A percentile compares a stretch with the other conserved stretches of the same genome.
Evolutionary conservation across 2,797 vertebrate genomes (phyloP).

Genomic region (Syngnathus acus): DNA sequence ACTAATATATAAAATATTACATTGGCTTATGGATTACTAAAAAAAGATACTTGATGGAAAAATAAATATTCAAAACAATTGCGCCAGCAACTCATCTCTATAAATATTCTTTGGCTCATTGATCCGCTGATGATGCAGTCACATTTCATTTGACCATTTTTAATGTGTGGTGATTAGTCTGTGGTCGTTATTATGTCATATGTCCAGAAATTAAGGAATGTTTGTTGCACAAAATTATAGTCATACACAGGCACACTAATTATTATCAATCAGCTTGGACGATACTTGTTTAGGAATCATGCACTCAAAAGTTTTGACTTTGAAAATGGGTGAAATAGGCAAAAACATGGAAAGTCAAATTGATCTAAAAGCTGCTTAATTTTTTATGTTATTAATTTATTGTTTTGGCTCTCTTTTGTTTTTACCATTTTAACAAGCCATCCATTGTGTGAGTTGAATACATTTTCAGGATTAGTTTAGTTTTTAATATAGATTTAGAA

Average conservation of each 20-base stretch:
- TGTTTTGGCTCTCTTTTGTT: no score
- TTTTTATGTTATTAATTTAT: no score
- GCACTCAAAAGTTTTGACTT: background rate
- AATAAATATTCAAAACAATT: conserved; percentile 28
- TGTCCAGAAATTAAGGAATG: conserved; percentile 25
- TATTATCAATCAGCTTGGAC: background rate
- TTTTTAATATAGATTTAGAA: no score
- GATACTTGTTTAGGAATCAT: background rate
- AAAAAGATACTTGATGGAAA: conserved; percentile 49
- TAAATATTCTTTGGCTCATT: conserved; percentile 62
- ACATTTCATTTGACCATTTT: conserved; percentile 69
- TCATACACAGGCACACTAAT: background rate
- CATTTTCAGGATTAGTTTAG: no score
- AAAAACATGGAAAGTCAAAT: background rate
- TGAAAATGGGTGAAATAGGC: background rate
- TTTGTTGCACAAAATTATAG: background rate
- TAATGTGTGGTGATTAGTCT: conserved; percentile 70
- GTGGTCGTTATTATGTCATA: conserved; percentile 48
- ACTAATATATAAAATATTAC: conserved; percentile 21
- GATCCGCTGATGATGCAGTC: conserved; percentile 62
- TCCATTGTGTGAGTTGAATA: no score
- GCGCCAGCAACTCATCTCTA: conserved; percentile 28
- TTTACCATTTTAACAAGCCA: no score
- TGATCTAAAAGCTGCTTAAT: no score
- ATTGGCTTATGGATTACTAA: conserved; percentile 32